A percentile compares a stretch with the other conserved stretches of the same genome.
Evolutionary conservation across 1,140 invertebrate species (phyloP).

Genomic region (Temnothorax curvispinosus): DNA sequence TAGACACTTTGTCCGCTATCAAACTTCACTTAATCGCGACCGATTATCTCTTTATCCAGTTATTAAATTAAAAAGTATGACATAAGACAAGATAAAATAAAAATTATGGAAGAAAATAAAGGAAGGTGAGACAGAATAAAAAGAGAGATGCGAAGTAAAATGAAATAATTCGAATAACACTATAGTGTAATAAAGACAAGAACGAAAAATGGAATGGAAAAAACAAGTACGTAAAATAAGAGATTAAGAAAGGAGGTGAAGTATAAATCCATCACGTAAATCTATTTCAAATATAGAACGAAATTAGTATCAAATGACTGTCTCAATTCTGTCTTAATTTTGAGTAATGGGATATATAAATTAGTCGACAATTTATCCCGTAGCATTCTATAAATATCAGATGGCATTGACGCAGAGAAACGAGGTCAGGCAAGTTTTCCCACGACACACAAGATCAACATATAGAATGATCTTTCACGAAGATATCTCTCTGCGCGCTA

Average conservation of each 20-base stretch:
- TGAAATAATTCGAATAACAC: background rate
- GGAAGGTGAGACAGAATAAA: background rate
- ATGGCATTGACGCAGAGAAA: background rate
- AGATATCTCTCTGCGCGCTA: background rate
- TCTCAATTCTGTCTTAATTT: slow-evolving; percentile 1
- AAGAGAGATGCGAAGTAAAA: background rate
- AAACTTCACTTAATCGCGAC: background rate
- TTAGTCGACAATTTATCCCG: background rate
- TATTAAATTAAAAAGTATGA: background rate
- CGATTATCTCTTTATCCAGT: too few relatives aligned
- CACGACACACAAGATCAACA: slow-evolving; percentile 9
- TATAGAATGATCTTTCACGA: slow-evolving; percentile 3
- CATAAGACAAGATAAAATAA: too few relatives aligned
- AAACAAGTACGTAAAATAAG: background rate
- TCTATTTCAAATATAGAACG: background rate
- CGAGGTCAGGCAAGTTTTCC: background rate
- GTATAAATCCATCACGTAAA: background rate
- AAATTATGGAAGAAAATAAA: background rate
- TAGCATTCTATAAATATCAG: background rate
- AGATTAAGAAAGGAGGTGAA: background rate
- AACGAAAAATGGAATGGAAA: background rate
- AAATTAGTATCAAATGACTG: background rate
- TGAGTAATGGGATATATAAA: background rate
- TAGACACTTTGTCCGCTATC: background rate
- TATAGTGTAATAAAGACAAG: background rate